These are phyloP conservation scores for Lonchura striata DNA, from an alignment of 2,113 vertebrate genomes.

Conservation along the genomic window DNA sequence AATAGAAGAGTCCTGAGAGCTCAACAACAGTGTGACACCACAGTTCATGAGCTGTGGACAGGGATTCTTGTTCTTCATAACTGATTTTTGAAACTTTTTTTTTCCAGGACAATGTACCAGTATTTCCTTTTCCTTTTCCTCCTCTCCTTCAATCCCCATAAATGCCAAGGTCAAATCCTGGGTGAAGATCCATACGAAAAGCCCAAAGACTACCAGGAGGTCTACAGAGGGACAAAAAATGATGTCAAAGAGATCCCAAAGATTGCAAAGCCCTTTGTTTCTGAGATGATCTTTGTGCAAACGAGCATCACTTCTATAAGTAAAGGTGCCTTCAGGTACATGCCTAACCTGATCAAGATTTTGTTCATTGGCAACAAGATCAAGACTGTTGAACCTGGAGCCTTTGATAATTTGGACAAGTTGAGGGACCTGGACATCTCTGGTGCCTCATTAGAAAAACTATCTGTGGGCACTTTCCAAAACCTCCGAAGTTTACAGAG, in stretches of 20 bases:
- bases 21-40: not conserved
- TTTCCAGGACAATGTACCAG: not conserved
- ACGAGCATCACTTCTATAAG: slow-evolving; percentile 70
- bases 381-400: slow-evolving; percentile 69
- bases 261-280: slow-evolving; percentile 37
- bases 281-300: slow-evolving; percentile 72
- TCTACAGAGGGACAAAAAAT: slow-evolving; percentile 57
- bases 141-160: not conserved
- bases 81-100: not conserved
- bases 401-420: slow-evolving; percentile 75
- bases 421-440: slow-evolving; percentile 72
- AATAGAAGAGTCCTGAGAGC: not conserved
- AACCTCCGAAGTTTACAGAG: slow-evolving; percentile 64
- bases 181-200: not conserved
- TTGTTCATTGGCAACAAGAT: slow-evolving; percentile 71
- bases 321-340: slow-evolving; percentile 70
- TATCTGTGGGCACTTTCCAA: slow-evolving; percentile 74
- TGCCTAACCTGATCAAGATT: slow-evolving; percentile 68
- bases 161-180: not conserved
- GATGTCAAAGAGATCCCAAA: slow-evolving; percentile 66
- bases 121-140: slow-evolving; percentile 1
- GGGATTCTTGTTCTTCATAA: not conserved
- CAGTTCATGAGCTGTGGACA: not conserved
- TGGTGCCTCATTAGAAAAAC: slow-evolving; percentile 40
- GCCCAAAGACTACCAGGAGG: slow-evolving; percentile 38